phyloP scores from a whole-genome alignment of 1,140 invertebrate genomes.

The Ctenoplectra terminalis region DNA sequence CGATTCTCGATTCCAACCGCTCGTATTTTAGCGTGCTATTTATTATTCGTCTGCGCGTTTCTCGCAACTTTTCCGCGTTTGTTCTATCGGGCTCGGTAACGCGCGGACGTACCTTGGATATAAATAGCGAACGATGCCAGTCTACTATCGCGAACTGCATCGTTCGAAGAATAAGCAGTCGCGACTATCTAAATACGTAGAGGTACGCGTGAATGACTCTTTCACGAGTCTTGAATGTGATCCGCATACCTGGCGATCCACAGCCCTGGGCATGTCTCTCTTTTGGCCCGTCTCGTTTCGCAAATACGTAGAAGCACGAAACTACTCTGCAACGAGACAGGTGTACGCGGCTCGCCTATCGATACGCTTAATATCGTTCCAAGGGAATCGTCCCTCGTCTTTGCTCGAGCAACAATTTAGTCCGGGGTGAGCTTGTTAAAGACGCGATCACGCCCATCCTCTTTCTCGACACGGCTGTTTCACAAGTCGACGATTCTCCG shows the following conservation, averaged over 20 bases:
- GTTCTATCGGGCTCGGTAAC: neutral
- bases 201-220: constrained; percentile 29
- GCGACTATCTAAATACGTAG: constrained; percentile 31
- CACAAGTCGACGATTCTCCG: too few species aligned
- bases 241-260: constrained; percentile 25
- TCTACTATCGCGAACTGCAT: neutral
- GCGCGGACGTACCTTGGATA: neutral
- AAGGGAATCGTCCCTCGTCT: too few species aligned
- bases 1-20: too few species aligned
- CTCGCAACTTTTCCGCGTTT: neutral
- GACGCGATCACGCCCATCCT: too few species aligned
- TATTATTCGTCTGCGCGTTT: neutral
- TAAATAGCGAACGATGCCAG: constrained; percentile 16
- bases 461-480: too few species aligned
- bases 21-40: neutral
- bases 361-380: neutral
- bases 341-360: neutral
- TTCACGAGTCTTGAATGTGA: constrained; percentile 37
- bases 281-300: neutral
- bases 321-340: neutral
- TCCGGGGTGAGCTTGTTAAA: neutral
- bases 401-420: too few species aligned
- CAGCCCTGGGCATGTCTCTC: neutral
- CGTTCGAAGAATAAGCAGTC: neutral
- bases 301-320: neutral